Percentiles rank a stretch among this genome's conserved stretches.
Evolutionary conservation across 2,113 vertebrate species (phyloP).

Genomic region (Nycticebus coucang): DNA sequence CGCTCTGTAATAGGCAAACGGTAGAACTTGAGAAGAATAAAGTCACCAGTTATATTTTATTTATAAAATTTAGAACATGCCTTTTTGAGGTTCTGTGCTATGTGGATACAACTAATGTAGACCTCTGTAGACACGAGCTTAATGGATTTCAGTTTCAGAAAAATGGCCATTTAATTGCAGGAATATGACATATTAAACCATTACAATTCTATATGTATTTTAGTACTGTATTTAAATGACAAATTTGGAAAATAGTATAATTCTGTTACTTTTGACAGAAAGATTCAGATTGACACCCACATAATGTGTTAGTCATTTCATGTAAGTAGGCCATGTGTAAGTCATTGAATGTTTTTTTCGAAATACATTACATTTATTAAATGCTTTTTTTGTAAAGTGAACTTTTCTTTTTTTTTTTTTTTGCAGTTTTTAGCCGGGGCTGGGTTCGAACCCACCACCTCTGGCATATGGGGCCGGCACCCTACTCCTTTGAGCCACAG

Average conservation of each 20-base stretch:
- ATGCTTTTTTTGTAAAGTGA: neutral
- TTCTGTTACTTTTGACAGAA: slow-evolving; percentile 12
- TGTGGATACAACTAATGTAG: neutral
- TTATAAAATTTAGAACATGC: neutral
- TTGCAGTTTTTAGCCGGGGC: too few species aligned
- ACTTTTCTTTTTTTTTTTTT: neutral
- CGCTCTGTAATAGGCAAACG: neutral
- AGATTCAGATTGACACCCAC: neutral
- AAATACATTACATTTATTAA: slow-evolving; percentile 10
- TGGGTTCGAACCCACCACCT: too few species aligned
- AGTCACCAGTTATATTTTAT: neutral
- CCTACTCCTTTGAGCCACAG: too few species aligned
- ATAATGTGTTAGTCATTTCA: slow-evolving; percentile 23
- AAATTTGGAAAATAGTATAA: slow-evolving; percentile 32
- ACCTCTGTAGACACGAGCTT: slow-evolving; percentile 19
- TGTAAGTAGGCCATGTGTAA: neutral
- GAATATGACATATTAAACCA: slow-evolving; percentile 12
- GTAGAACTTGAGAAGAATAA: neutral
- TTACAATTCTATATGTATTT: slow-evolving; percentile 23
- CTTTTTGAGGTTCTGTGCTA: neutral
- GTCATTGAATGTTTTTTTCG: neutral
- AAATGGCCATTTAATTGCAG: slow-evolving; percentile 12
- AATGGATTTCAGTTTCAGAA: slow-evolving; percentile 30
- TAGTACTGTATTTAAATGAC: neutral
- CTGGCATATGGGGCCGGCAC: too few species aligned